Base-by-base conservation (phyloP, 2,797 vertebrate genomes). In the Gallinago nigripennis region DNA sequence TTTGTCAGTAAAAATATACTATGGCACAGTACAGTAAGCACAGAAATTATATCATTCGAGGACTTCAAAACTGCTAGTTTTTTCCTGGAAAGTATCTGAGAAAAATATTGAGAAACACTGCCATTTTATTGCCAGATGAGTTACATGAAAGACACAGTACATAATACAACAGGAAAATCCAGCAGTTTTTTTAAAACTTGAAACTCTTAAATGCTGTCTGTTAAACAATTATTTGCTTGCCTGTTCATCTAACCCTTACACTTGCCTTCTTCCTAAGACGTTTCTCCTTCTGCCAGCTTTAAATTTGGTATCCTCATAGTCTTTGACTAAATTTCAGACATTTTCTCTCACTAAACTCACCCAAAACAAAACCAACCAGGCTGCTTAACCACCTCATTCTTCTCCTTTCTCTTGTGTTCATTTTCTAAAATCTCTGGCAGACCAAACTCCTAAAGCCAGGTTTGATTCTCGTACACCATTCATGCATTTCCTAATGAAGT, bases 1-100 rank as follows among this genome's bases (percentile, higher is more conserved):
- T 91, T 95, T 95, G 19, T 94, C 86, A 92, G 86, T 78, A 79
- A 92, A 95, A 95, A 94, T 72, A 92, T 28, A 89, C 35, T 50
- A 30, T 39, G 25, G 27, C 39, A 68, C 50, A 77, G 51, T 31
- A 82, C 57, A 31, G 35, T 78, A 86, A 77, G 46, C 45, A 71
- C 4, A 69, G 41, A 80, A 88, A 60, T 92, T 37, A 8, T 65
- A 37, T 77, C 4, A n/a, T 89, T 73, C 21, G 35, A 43, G n/a
- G 30, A 57, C 37, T 76, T 73, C 33, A 79, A 86, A 80, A 80
- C 30, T 69, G 14, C 21, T 53, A 53, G 6, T 30, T 72, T 92
- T 92, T 81, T 90, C 31, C 31, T 82, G 45, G 68, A 85, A 69
- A 11, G 4, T 48, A 31, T 54, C 18, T 45, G 25, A 82, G 37